These are phyloP conservation scores for Philonicus albiceps DNA, from an alignment of 2,888 invertebrate species.

Conservation along the genomic window DNA sequence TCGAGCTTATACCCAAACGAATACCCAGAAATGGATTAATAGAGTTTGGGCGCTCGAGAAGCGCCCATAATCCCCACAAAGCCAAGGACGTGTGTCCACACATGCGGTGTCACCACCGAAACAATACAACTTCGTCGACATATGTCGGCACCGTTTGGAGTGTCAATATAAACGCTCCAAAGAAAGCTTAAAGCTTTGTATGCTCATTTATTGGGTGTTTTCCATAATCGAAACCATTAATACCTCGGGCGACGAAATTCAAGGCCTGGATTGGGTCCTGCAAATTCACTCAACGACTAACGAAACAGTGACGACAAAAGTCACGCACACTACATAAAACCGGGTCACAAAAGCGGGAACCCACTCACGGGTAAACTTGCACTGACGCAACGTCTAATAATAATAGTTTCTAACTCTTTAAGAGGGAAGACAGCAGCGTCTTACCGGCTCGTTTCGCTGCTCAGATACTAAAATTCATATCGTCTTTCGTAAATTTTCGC, in stretches of 20 bases:
- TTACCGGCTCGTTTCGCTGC: neutral
- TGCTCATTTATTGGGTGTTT: neutral
- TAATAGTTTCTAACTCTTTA: neutral
- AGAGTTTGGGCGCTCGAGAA: neutral
- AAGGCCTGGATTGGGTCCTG: neutral
- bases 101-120: neutral
- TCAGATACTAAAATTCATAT: neutral
- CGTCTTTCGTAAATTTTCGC: neutral
- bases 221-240: neutral
- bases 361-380: too few relatives aligned
- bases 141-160: neutral
- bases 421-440: neutral
- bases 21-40: neutral
- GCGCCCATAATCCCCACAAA: neutral
- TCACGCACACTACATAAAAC: neutral
- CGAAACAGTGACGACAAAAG: neutral
- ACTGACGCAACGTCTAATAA: neutral
- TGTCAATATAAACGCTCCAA: neutral
- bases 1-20: neutral
- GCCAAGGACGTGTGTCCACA: neutral
- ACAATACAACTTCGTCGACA: neutral
- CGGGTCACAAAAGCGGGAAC: neutral
- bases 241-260: neutral
- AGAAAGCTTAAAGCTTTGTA: neutral
- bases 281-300: neutral